phyloP scores from a whole-genome alignment of 2,797 vertebrate species.

The Pseudocheirus occidentalis region DNA sequence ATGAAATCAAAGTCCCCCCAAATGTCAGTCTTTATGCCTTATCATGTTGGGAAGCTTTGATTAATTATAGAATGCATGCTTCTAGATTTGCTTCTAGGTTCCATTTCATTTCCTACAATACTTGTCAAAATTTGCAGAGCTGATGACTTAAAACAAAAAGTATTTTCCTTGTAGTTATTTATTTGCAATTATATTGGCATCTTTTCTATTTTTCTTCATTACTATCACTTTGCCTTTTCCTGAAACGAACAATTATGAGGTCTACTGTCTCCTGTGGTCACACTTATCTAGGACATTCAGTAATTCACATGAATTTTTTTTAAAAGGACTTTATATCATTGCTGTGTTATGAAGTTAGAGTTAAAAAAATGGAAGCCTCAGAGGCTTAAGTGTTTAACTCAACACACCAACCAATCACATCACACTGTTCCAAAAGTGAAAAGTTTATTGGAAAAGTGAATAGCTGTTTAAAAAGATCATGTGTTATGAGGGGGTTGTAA shows the following conservation, averaged over 20 bases:
- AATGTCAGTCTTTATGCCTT: not conserved
- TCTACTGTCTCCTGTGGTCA: not conserved
- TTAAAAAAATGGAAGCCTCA: not conserved
- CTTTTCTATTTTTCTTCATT: not conserved
- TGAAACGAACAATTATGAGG: not conserved
- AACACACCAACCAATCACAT: not conserved
- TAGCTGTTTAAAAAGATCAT: not conserved
- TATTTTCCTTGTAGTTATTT: not conserved
- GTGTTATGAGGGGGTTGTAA: not conserved
- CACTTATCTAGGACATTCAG: not conserved
- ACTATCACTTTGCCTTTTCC: not conserved
- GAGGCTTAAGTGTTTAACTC: not conserved
- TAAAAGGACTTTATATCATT: not conserved
- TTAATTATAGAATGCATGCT: not conserved
- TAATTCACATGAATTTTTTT: not conserved
- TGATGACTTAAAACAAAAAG: not conserved
- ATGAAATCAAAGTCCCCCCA: not conserved
- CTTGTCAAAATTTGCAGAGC: not conserved
- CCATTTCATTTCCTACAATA: not conserved
- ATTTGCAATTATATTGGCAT: not conserved
- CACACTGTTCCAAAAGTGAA: not conserved
- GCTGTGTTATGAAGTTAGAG: not conserved
- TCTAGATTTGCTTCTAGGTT: not conserved
- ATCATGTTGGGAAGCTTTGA: not conserved
- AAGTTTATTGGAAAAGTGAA: not conserved